These are phyloP conservation scores for Hydrotaea diabolus DNA, from an alignment of 2,888 invertebrate species.

Conservation along the genomic window DNA sequence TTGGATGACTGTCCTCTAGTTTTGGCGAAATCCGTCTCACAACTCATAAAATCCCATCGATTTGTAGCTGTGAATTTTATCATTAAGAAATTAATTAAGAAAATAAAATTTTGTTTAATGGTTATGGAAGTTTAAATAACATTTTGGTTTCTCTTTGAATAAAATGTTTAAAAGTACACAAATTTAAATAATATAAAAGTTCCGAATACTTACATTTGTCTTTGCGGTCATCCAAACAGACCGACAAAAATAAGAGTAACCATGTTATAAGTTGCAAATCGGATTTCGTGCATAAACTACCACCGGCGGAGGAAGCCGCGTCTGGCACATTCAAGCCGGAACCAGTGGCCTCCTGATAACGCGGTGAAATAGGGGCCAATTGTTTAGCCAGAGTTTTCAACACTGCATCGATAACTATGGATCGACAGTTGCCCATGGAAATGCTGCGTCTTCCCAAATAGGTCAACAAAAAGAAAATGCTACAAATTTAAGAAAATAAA, in stretches of 20 bases:
- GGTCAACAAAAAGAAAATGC: conserved; percentile 92
- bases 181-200: too few species aligned
- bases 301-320: conserved; percentile 42
- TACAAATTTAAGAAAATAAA: conserved; percentile 76
- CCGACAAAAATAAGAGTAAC: conserved; percentile 88
- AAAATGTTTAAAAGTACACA: not conserved
- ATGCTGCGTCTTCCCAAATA: conserved; percentile 92
- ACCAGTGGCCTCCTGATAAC: conserved; percentile 75
- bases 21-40: conserved; percentile 84
- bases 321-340: conserved; percentile 53
- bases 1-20: conserved; percentile 77
- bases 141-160: too few species aligned
- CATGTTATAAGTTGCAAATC: conserved; percentile 88
- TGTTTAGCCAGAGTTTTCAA: conserved; percentile 84
- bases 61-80: conserved; percentile 75
- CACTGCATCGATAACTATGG: conserved; percentile 84
- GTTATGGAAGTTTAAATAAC: too few species aligned
- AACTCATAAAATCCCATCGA: conserved; percentile 95
- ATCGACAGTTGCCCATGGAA: conserved; percentile 83
- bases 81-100: too few species aligned
- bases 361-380: conserved; percentile 82
- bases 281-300: conserved; percentile 82
- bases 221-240: conserved; percentile 84
- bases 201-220: conserved; percentile 79
- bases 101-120: too few species aligned